Percentiles rank a stretch among this genome's conserved stretches.
Evolutionary conservation across 2,113 vertebrate genomes (phyloP).

Genomic region (Xenopus laevis): DNA sequence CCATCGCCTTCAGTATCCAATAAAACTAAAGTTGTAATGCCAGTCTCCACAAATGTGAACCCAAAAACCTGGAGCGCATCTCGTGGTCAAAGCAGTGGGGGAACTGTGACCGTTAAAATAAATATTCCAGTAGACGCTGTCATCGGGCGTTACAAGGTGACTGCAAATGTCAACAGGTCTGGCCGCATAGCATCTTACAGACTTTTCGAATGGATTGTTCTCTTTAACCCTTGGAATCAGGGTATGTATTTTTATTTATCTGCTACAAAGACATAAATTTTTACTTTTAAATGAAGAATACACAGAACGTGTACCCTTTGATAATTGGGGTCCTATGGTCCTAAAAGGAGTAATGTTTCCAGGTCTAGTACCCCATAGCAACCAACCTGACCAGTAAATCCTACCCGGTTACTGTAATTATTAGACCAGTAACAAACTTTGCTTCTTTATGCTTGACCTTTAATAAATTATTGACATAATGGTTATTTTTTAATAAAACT

Average conservation of each 20-base stretch:
- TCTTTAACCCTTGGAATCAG: slow-evolving; percentile 83
- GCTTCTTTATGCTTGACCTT: background rate
- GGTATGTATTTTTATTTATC: slow-evolving; percentile 55
- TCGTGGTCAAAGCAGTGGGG: slow-evolving; percentile 11
- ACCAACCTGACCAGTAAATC: no score
- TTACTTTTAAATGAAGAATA: no score
- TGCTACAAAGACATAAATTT: no score
- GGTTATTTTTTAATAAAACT: background rate
- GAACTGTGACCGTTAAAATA: slow-evolving; percentile 54
- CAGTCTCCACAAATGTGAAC: slow-evolving; percentile 46
- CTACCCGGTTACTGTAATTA: no score
- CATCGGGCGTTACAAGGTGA: slow-evolving; percentile 70
- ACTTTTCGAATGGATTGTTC: slow-evolving; percentile 63
- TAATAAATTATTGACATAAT: background rate
- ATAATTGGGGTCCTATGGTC: background rate
- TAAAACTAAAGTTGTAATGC: slow-evolving; percentile 61
- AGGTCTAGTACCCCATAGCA: no score
- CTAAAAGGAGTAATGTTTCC: background rate
- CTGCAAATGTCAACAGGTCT: slow-evolving; percentile 30
- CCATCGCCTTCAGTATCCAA: slow-evolving; percentile 51
- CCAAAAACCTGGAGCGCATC: slow-evolving; percentile 21
- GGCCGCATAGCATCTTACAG: background rate
- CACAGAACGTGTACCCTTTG: no score
- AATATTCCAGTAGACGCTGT: slow-evolving; percentile 60
- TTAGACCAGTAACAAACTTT: background rate